Percentiles rank a stretch among this genome's conserved stretches.
Evolutionary conservation across 2,797 vertebrate species (phyloP).

Genomic region (Centroberyx gerrardi): DNA sequence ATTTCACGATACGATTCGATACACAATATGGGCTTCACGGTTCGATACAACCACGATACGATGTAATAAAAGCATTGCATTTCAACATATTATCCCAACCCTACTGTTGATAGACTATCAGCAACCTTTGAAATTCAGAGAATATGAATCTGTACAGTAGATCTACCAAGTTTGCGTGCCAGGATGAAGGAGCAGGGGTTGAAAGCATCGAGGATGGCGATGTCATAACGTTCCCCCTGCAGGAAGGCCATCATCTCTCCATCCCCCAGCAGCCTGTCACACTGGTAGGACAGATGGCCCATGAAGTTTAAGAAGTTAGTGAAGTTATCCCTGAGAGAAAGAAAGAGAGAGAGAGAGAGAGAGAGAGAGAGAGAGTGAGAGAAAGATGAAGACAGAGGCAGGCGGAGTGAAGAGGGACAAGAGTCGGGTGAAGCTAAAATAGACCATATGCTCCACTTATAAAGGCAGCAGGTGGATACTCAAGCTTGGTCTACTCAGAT

Average conservation of each 20-base stretch:
- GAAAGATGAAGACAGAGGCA: not conserved
- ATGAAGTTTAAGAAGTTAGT: constrained; percentile 60
- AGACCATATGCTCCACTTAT: too few relatives aligned
- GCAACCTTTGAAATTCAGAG: not conserved
- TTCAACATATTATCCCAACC: too few relatives aligned
- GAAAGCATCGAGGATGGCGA: constrained; percentile 74
- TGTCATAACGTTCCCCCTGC: constrained; percentile 70
- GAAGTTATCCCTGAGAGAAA: constrained; percentile 64
- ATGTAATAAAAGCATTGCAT: too few relatives aligned
- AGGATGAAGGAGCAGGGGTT: constrained; percentile 82
- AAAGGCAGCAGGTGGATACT: too few relatives aligned
- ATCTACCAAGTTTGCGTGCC: constrained; percentile 74
- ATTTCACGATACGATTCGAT: too few relatives aligned
- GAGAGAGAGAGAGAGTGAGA: not conserved
- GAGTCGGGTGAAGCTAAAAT: not conserved
- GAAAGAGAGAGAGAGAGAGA: constrained; percentile 12
- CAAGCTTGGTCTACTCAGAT: too few relatives aligned
- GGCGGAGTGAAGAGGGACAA: not conserved
- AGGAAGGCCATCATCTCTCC: constrained; percentile 68
- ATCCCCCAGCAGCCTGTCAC: constrained; percentile 72
- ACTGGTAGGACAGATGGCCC: constrained; percentile 74
- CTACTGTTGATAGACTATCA: not conserved
- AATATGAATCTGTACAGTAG: not conserved
- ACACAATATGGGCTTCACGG: too few relatives aligned
- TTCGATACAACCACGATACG: too few relatives aligned